Evolutionary conservation across 2,797 vertebrate genomes (phyloP).

Genomic region (Liparis tanakae): DNA sequence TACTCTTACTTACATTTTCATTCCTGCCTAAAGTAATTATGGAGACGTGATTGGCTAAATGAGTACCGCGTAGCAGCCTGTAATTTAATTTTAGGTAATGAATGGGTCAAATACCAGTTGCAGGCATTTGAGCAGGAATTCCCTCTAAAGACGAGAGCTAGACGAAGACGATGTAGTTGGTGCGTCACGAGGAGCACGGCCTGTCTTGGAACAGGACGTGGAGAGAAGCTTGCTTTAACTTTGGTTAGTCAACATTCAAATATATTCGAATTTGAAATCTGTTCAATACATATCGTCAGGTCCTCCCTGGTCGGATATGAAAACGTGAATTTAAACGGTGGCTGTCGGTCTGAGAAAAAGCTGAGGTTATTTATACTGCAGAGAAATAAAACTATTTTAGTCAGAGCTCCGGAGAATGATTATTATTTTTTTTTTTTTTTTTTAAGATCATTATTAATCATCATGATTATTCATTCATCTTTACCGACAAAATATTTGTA

Average conservation of each 20-base stretch:
- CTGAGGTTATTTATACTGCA: constrained; percentile 1
- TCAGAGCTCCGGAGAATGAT: neutral
- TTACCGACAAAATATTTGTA: neutral
- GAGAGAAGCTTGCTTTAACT: constrained; percentile 12
- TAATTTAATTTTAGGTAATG: constrained; percentile 78
- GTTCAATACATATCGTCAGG: neutral
- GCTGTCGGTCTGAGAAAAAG: neutral
- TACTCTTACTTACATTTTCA: constrained; percentile 43
- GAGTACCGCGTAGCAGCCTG: constrained; percentile 64
- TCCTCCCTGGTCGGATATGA: neutral
- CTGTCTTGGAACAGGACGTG: constrained; percentile 5
- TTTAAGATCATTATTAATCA: neutral
- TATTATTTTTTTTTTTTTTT: neutral
- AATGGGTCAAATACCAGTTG: constrained; percentile 65
- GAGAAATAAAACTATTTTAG: neutral
- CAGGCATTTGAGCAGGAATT: constrained; percentile 32
- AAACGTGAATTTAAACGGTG: neutral
- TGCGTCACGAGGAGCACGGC: constrained; percentile 21
- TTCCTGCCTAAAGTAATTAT: constrained; percentile 60
- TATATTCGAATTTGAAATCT: neutral
- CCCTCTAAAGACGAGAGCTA: constrained; percentile 12
- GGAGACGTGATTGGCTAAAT: constrained; percentile 54
- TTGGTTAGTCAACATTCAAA: neutral
- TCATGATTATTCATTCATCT: neutral
- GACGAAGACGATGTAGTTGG: constrained; percentile 6